Evolutionary conservation across 2,888 invertebrate genomes (phyloP).

Genomic region (Acronicta alni): DNA sequence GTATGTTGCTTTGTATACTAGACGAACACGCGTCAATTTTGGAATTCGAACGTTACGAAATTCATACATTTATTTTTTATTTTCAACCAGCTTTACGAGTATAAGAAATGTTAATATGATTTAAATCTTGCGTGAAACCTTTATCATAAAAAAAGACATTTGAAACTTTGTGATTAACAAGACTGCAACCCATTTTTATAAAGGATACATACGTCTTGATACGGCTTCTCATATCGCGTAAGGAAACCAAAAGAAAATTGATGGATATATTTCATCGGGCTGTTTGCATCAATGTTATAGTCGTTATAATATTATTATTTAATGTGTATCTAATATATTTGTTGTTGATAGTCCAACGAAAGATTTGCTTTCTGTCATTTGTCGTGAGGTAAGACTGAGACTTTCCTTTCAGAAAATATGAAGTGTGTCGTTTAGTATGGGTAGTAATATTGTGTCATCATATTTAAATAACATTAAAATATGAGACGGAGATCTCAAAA

Average conservation of each 20-base stretch:
- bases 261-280: slow-evolving; percentile 46
- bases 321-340: slow-evolving; percentile 61
- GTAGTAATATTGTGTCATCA: slow-evolving; percentile 45
- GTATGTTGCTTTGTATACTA: slow-evolving; percentile 34
- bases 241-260: slow-evolving; percentile 29
- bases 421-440: slow-evolving; percentile 44
- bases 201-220: slow-evolving; percentile 14
- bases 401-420: slow-evolving; percentile 63
- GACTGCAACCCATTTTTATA: neutral
- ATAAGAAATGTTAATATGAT: neutral
- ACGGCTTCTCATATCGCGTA: slow-evolving; percentile 33
- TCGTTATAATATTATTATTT: slow-evolving; percentile 57
- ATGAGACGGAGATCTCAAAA: slow-evolving; percentile 46
- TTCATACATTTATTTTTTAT: slow-evolving; percentile 8
- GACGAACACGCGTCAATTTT: slow-evolving; percentile 3
- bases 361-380: slow-evolving; percentile 66
- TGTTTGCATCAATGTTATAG: slow-evolving; percentile 57
- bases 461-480: slow-evolving; percentile 41
- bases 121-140: neutral
- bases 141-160: slow-evolving; percentile 8
- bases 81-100: slow-evolving; percentile 8
- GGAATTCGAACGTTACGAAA: slow-evolving; percentile 8
- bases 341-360: slow-evolving; percentile 74
- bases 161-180: slow-evolving; percentile 1
- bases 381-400: slow-evolving; percentile 80